Evolutionary conservation across 1,140 invertebrate species (phyloP).

Genomic region (Coenobita brevimanus): DNA sequence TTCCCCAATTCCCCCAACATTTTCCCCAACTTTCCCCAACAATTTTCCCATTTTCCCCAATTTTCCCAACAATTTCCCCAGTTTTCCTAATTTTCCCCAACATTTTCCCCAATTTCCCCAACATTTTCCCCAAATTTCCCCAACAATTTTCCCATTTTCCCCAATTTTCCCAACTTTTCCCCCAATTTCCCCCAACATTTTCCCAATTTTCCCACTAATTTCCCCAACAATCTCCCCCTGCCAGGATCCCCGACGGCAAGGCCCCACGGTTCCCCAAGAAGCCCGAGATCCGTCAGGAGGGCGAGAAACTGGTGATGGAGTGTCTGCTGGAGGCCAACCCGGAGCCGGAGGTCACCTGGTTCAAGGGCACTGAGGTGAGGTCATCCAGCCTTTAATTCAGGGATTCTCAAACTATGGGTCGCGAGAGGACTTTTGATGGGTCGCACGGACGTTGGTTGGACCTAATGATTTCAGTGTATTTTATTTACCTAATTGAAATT

Average conservation of each 20-base stretch:
- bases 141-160: not conserved
- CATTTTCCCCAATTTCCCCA: too few species aligned
- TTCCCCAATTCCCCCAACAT: not conserved
- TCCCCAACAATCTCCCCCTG: too few species aligned
- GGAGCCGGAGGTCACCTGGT: slow-evolving; percentile 96
- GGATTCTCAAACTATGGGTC: too few species aligned
- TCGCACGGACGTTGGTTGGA: too few species aligned
- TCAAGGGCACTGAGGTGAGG: slow-evolving; percentile 73
- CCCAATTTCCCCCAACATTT: not conserved
- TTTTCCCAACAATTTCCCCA: not conserved
- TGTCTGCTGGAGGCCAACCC: slow-evolving; percentile 96
- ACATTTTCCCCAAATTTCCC: too few species aligned
- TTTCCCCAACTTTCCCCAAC: too few species aligned
- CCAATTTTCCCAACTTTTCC: not conserved
- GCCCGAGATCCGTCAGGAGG: slow-evolving; percentile 95
- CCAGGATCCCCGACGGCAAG: slow-evolving; percentile 95
- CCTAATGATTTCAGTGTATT: too few species aligned
- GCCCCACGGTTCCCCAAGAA: slow-evolving; percentile 97
- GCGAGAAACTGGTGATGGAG: slow-evolving; percentile 95
- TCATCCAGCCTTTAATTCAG: not conserved
- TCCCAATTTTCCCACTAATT: too few species aligned
- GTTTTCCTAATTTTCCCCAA: not conserved
- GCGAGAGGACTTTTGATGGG: too few species aligned
- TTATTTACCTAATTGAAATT: too few species aligned
- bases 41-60: too few species aligned